Base-by-base conservation (phyloP, 2,888 invertebrate species). In the Drosophila rellima region DNA sequence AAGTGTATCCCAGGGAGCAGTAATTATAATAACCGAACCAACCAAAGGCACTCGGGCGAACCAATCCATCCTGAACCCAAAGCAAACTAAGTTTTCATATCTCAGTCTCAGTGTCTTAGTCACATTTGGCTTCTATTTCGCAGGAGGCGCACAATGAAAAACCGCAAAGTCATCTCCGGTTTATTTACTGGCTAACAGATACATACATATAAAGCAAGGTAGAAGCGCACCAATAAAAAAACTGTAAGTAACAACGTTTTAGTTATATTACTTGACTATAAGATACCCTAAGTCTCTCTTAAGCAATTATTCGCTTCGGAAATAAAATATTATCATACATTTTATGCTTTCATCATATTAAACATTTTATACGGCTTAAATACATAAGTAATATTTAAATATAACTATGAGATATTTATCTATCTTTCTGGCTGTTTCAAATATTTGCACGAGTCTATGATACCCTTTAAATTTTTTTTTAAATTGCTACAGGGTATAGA, bases 161-260 rank as follows among this genome's bases (percentile, higher is more conserved):
- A 89, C 90, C 90, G 78, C 90, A 90, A 88, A 90, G 85, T 90
- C 90, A 90, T 90, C 90, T 90, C 90, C 90, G 90, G 90, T 90
- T 88, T 89, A 82, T 81, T 84, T 88, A 82, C 80, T 79, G 84
- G 80, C 79, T 63, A 80, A 60, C 79, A 70, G 64, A 81, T 55
- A 55, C 42, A 40, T 26, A 15, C 35, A 52, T 76, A 68, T 61
- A 67, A 77, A 69, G 56, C 75, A 67, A 77, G 65, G 54, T 66
- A 64, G 63, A 48, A 64, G 57, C 48, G 33, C 15, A 42, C n/a
- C 15, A 44, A 23, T 18, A 55, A 40, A 17, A 51, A 52, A 29
- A 39, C 8, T 17, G 3, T 15, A 35, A 15, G 6, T 4, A 13
- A 29, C 0, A 10, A n/a, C 18, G n/a, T 11, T 15, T 10, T n/a